Evolutionary conservation across 2,113 vertebrate genomes (phyloP).

Genomic region (Fregetta grallaria): DNA sequence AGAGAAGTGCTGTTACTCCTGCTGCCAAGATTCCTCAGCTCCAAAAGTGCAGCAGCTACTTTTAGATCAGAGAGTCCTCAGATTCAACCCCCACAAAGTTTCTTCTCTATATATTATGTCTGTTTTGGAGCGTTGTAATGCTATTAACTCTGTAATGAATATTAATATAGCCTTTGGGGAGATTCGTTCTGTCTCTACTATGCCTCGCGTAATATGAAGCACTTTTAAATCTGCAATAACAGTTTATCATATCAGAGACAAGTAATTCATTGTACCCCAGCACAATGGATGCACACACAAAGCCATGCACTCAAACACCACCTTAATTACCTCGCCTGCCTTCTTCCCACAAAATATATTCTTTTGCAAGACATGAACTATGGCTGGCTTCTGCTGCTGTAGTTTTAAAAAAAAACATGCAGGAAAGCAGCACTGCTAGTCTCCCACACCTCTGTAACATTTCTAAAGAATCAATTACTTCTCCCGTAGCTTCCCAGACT

Average conservation of each 20-base stretch:
- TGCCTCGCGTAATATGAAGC: neutral
- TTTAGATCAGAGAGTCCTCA: conserved; percentile 14
- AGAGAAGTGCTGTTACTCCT: neutral
- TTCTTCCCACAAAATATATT: neutral
- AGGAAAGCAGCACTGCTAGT: neutral
- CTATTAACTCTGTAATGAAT: neutral
- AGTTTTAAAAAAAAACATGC: neutral
- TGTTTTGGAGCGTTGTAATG: neutral
- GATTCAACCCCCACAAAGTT: neutral
- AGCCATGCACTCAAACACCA: neutral
- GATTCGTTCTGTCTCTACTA: neutral
- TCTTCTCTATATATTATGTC: neutral
- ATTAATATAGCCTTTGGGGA: neutral
- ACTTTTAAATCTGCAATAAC: neutral
- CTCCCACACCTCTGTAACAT: neutral
- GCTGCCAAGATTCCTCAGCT: conserved; percentile 17
- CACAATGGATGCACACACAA: neutral
- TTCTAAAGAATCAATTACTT: neutral
- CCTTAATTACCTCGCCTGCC: neutral
- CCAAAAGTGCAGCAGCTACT: neutral
- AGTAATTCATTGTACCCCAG: neutral
- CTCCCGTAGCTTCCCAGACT: neutral
- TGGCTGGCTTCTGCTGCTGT: neutral
- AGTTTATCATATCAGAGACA: neutral
- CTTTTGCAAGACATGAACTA: neutral